Conservation (phyloP, 2,888 invertebrate species). For the Zaprionus obscuricornis region DNA sequence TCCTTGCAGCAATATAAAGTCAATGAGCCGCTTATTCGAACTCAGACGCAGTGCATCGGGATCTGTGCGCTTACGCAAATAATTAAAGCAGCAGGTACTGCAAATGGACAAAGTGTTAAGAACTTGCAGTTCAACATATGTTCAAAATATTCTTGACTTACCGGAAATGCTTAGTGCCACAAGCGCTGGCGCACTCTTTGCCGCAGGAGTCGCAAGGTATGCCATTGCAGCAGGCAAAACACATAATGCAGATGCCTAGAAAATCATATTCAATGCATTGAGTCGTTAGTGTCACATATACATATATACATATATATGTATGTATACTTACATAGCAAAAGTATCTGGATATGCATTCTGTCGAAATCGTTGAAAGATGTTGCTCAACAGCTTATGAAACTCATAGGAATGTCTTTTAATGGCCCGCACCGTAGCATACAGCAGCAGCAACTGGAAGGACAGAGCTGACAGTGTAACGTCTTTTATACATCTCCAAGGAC, state of each 20-base stretch:
- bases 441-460: slow-evolving; percentile 60
- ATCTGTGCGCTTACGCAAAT: slow-evolving; percentile 85
- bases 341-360: slow-evolving; percentile 67
- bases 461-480: slow-evolving; percentile 5
- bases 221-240: slow-evolving; percentile 61
- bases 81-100: slow-evolving; percentile 88
- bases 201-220: slow-evolving; percentile 87
- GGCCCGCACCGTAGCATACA: slow-evolving; percentile 23
- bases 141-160: slow-evolving; percentile 38
- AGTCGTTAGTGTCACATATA: not conserved
- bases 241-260: slow-evolving; percentile 67
- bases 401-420: slow-evolving; percentile 52
- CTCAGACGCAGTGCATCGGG: slow-evolving; percentile 74
- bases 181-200: slow-evolving; percentile 86
- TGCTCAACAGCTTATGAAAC: slow-evolving; percentile 40
- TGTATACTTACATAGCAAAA: slow-evolving; percentile 67
- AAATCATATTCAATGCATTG: not conserved
- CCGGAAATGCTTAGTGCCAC: slow-evolving; percentile 87
- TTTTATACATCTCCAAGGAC: slow-evolving; percentile 50
- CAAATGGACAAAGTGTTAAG: not conserved
- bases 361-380: slow-evolving; percentile 8
- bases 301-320: not conserved
- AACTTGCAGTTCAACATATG: too few relatives aligned
- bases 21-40: slow-evolving; percentile 78
- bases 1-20: slow-evolving; percentile 80